Percentiles rank a stretch among this genome's conserved stretches.
phyloP scores from a whole-genome alignment of 2,113 vertebrate genomes.

The Caranx melampygus region DNA sequence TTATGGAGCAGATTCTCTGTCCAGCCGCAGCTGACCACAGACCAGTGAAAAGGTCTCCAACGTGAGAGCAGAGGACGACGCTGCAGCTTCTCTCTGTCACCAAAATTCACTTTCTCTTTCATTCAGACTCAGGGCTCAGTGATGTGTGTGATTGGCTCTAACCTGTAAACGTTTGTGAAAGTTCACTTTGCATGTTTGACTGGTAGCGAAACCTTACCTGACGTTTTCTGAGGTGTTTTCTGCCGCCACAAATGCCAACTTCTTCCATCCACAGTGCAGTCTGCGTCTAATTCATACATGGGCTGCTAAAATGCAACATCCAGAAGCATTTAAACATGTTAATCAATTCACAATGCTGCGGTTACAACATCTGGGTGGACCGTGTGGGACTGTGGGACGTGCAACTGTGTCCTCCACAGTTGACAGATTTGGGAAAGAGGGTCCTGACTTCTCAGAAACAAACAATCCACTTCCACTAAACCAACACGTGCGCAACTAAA shows the following conservation, averaged over 20 bases:
- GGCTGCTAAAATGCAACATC: not conserved
- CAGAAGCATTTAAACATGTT: not conserved
- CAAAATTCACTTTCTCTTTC: constrained; percentile 35
- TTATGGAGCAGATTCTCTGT: constrained; percentile 42
- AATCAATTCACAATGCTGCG: not conserved
- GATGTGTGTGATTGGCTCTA: constrained; percentile 1
- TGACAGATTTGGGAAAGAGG: not conserved
- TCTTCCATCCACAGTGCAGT: not conserved
- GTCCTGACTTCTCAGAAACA: not conserved
- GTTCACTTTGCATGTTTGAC: constrained; percentile 22
- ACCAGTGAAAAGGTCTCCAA: constrained; percentile 24
- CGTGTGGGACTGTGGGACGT: not conserved
- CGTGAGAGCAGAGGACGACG: not conserved
- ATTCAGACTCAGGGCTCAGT: not conserved
- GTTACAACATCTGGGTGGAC: not conserved
- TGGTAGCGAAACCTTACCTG: constrained; percentile 29
- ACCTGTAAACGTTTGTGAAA: constrained; percentile 22
- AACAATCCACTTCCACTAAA: not conserved
- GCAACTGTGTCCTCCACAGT: not conserved
- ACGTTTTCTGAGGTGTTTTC: constrained; percentile 24
- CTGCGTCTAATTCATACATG: not conserved
- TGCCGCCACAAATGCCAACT: not conserved
- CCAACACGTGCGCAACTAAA: not conserved
- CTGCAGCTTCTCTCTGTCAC: not conserved
- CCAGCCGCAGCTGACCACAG: constrained; percentile 8